Conservation (phyloP, 2,113 vertebrate species). For the Bos indicus region DNA sequence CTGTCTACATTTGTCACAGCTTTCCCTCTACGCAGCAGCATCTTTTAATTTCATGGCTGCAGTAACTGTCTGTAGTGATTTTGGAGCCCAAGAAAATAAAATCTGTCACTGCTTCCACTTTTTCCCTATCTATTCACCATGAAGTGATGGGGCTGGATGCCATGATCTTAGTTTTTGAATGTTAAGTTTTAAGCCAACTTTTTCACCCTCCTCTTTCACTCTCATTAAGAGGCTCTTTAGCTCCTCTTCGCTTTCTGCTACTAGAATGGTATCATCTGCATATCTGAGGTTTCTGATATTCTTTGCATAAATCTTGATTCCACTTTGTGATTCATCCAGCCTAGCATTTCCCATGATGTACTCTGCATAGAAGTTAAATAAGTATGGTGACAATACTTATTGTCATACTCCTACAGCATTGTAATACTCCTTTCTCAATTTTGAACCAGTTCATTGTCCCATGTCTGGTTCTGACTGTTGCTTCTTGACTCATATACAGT, state of each 20-base stretch:
- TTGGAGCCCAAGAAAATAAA: neutral
- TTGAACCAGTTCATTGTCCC: neutral
- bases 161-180: neutral
- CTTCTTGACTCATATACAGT: neutral
- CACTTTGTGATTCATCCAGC: neutral
- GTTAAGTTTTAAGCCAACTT: neutral
- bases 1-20: neutral
- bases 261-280: neutral
- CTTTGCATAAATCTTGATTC: neutral
- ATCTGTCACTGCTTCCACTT: neutral
- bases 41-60: neutral
- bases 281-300: neutral
- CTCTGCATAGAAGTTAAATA: neutral
- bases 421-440: neutral
- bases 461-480: neutral
- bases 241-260: neutral
- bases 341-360: neutral
- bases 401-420: neutral
- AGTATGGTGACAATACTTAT: neutral
- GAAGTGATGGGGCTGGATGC: neutral
- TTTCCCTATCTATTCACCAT: neutral
- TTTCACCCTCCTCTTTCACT: neutral
- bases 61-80: neutral
- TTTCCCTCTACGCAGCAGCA: neutral
- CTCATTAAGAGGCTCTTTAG: neutral